Evolutionary conservation across 2,888 invertebrate species (phyloP).

Genomic region (Taphrorychus bicolor): DNA sequence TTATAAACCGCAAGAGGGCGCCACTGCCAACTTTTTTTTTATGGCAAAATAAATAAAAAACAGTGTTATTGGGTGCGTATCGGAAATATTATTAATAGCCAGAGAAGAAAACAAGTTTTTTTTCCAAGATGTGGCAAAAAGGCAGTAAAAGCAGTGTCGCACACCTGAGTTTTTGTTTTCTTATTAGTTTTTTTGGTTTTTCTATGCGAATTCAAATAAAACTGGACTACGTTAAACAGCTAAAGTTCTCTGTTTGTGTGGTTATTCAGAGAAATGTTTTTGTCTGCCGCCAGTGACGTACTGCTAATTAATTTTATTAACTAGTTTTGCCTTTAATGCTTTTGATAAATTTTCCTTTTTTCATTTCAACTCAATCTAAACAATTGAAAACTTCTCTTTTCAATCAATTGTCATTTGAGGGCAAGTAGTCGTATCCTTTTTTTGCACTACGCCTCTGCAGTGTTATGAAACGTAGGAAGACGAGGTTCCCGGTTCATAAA

Average conservation of each 20-base stretch:
- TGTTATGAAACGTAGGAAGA: slow-evolving; percentile 20
- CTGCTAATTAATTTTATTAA: too few relatives aligned
- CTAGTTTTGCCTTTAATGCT: too few relatives aligned
- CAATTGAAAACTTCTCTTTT: too few relatives aligned
- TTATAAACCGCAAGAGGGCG: slow-evolving; percentile 1
- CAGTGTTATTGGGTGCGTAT: not conserved
- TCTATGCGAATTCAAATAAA: not conserved
- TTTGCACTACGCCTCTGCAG: not conserved
- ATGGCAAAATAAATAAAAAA: slow-evolving; percentile 12
- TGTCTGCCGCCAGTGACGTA: too few relatives aligned
- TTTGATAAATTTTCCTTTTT: too few relatives aligned
- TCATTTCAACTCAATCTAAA: too few relatives aligned
- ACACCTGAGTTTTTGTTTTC: not conserved
- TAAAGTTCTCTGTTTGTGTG: not conserved
- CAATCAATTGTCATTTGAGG: too few relatives aligned
- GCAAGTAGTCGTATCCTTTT: too few relatives aligned
- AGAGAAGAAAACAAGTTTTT: not conserved
- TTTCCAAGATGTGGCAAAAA: not conserved
- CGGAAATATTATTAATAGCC: slow-evolving; percentile 4
- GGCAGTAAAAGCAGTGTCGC: not conserved
- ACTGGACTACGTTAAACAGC: not conserved
- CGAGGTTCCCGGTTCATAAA: slow-evolving; percentile 13
- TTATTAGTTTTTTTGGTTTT: too few relatives aligned
- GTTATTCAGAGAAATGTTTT: not conserved
- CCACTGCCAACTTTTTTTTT: not conserved